Evolutionary conservation across 2,113 vertebrate genomes (phyloP).

Genomic region (Panurus biarmicus): DNA sequence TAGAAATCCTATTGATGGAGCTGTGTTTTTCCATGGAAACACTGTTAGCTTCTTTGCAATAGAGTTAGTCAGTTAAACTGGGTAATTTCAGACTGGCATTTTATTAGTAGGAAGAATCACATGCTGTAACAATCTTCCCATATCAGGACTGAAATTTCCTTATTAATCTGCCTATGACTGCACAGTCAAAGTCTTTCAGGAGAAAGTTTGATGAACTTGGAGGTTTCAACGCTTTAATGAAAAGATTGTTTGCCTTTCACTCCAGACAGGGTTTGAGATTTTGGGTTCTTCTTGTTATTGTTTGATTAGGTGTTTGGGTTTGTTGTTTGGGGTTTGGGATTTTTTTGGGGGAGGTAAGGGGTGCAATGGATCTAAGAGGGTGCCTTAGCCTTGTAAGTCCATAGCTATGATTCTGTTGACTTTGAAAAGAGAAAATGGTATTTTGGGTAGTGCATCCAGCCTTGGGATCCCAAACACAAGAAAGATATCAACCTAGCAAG

Average conservation of each 20-base stretch:
- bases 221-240: background rate
- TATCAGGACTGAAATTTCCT: background rate
- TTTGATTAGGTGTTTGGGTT: background rate
- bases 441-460: background rate
- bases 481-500: background rate
- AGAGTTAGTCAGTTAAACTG: background rate
- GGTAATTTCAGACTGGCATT: background rate
- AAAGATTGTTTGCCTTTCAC: background rate
- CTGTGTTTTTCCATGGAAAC: conserved; percentile 3
- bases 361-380: background rate
- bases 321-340: background rate
- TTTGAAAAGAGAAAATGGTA: background rate
- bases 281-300: background rate
- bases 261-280: background rate
- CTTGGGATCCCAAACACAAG: background rate
- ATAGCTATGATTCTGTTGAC: background rate
- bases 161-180: background rate
- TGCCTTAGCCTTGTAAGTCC: background rate
- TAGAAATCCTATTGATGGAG: background rate
- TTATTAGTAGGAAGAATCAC: background rate
- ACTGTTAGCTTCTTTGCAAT: background rate
- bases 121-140: background rate
- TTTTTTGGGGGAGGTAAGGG: fast-evolving
- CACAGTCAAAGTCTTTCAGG: background rate
- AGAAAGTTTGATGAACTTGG: background rate